Conservation (phyloP, 1,140 invertebrate genomes). For the Conopomorpha cramerella region DNA sequence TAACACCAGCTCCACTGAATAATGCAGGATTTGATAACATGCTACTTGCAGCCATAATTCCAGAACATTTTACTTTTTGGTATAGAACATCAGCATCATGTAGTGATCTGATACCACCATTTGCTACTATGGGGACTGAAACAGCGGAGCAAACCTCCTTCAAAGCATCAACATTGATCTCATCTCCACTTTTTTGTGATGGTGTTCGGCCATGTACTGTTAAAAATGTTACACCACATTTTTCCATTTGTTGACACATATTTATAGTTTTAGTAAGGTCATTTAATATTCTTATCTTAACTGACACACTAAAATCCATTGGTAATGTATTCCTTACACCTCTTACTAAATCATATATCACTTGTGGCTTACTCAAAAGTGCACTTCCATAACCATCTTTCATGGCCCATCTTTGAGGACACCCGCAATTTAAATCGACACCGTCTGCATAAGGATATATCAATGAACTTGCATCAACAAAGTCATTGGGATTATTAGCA, state of each 20-base stretch:
- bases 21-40: slow-evolving; percentile 90
- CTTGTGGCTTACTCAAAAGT: slow-evolving; percentile 81
- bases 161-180: slow-evolving; percentile 77
- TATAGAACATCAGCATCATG: slow-evolving; percentile 71
- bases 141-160: slow-evolving; percentile 74
- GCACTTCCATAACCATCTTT: slow-evolving; percentile 88
- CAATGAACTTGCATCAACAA: slow-evolving; percentile 82
- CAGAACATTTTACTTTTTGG: slow-evolving; percentile 73
- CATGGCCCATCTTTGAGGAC: slow-evolving; percentile 94
- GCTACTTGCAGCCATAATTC: slow-evolving; percentile 88
- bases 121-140: slow-evolving; percentile 84
- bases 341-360: slow-evolving; percentile 80
- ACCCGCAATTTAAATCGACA: slow-evolving; percentile 96
- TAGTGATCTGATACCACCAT: slow-evolving; percentile 84
- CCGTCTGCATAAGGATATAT: slow-evolving; percentile 87
- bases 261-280: slow-evolving; percentile 52
- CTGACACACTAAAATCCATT: slow-evolving; percentile 82
- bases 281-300: slow-evolving; percentile 84
- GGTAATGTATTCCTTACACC: slow-evolving; percentile 75
- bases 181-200: slow-evolving; percentile 76
- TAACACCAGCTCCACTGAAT: slow-evolving; percentile 71
- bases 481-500: slow-evolving; percentile 81
- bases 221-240: slow-evolving; percentile 84
- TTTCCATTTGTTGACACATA: slow-evolving; percentile 77
- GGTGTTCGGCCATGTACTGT: slow-evolving; percentile 89